Evolutionary conservation across 2,113 vertebrate genomes (phyloP).

Genomic region (Sisor rabdophorus): DNA sequence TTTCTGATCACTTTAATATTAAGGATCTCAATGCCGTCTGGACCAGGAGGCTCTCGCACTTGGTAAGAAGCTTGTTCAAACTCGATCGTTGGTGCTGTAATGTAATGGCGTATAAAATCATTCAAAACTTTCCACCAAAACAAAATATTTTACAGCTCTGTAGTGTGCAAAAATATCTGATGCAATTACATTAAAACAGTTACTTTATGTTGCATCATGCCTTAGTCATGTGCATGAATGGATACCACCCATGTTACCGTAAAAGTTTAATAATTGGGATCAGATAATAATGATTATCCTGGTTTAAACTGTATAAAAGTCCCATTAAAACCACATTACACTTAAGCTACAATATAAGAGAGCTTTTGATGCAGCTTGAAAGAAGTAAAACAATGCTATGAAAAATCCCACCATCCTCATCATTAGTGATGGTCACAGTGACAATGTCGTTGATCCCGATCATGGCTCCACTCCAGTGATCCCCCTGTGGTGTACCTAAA

Average conservation of each 20-base stretch:
- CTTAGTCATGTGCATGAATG: background rate
- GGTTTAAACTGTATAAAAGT: background rate
- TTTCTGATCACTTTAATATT: constrained; percentile 82
- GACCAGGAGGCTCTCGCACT: constrained; percentile 84
- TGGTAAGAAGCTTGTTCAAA: constrained; percentile 88
- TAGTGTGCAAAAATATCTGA: background rate
- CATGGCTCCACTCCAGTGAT: constrained; percentile 93
- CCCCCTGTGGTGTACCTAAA: constrained; percentile 82
- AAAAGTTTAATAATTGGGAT: background rate
- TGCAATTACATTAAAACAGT: background rate
- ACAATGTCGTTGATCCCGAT: constrained; percentile 75
- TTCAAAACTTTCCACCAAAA: background rate
- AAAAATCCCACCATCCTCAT: constrained; percentile 84
- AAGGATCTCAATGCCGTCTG: constrained; percentile 78
- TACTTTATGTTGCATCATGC: background rate
- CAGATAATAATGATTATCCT: background rate
- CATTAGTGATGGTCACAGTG: constrained; percentile 86
- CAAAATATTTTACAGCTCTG: background rate
- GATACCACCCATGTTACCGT: background rate
- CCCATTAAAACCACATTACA: background rate
- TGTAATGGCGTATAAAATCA: background rate
- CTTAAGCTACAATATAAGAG: background rate
- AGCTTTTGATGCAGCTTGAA: background rate
- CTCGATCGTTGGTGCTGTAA: constrained; percentile 81
- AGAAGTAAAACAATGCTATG: background rate